Base-by-base conservation (phyloP, 1,140 invertebrate species). In the Drosophila nebulosa region DNA sequence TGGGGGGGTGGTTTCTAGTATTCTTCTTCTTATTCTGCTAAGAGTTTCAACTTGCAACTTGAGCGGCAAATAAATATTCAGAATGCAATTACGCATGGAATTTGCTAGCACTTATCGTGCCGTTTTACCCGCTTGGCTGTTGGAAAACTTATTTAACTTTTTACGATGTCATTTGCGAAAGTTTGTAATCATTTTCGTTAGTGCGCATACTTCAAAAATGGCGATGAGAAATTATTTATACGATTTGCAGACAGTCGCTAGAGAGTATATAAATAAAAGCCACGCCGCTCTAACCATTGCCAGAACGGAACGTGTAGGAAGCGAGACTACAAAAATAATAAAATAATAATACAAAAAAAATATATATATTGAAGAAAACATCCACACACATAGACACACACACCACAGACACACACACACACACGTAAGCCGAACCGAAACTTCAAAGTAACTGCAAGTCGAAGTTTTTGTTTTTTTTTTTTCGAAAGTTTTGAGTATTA, bases 111-210 rank as follows among this genome's bases (percentile, higher is more conserved):
- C 77, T 88, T 86, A 88, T 78, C 78, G 74, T 68, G 55, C 61
- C 79, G 62, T 32, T 69, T 78, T 74, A 50, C 60, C 64, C 60
- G 52, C 69, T 68, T 64, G 62, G 62, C 60, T 60, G 7, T n/a
- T n/a, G 39, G 12, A 75, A 46, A 86, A 86, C 74, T 88, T 86
- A 78, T 88, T 86, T 88, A 81, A 88, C 70, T 88, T 86, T 80
- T 83, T 86, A 70, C 81, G 83, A 78, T 81, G 81, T 86, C 83
- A 81, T 88, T 86, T 78, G 62, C 46, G 42, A 79, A 86, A 86
- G 81, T 88, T 86, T 88, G 78, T 78, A 88, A 88, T 88, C 83
- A 75, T 86, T 86, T 86, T 80, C 74, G 69, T 86, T 78, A 71
- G 62, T 85, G 73, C 69, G 73, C 69, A 64, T 72, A 64, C 79